A percentile compares a stretch with the other conserved stretches of the same genome.
These are phyloP conservation scores for Perodicticus potto DNA, from an alignment of 2,797 vertebrate species.

Conservation along the genomic window DNA sequence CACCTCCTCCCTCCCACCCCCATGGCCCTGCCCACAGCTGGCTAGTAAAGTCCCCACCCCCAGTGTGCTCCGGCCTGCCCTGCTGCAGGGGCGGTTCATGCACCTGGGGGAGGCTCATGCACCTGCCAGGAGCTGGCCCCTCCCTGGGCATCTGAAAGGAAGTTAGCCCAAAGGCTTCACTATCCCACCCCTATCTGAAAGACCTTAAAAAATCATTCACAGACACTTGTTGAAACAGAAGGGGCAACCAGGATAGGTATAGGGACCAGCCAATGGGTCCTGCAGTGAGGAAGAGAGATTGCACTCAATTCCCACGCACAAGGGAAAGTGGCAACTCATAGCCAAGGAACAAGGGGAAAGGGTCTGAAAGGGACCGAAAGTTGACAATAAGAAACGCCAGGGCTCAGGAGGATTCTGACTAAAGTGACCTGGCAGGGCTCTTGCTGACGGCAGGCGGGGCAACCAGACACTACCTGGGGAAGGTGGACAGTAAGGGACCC, in stretches of 20 bases:
- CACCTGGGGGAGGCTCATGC: background rate
- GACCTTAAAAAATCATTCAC: background rate
- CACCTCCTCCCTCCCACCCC: slow-evolving; percentile 63
- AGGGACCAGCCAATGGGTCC: background rate
- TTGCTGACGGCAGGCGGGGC: background rate
- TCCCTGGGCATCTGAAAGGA: background rate
- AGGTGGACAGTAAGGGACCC: background rate
- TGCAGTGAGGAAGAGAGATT: accelerated
- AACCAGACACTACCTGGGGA: background rate
- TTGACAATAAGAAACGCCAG: background rate
- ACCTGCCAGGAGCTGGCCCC: background rate
- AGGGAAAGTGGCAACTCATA: background rate
- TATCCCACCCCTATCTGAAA: background rate
- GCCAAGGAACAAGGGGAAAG: background rate
- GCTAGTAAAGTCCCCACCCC: background rate
- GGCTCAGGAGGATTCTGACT: background rate
- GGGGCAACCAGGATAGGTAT: accelerated
- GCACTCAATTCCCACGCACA: background rate
- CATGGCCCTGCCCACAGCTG: slow-evolving; percentile 52
- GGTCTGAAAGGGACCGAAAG: background rate
- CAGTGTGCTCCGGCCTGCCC: accelerated
- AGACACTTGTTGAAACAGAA: background rate
- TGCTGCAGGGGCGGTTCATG: background rate
- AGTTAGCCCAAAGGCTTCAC: background rate
- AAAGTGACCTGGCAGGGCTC: too few relatives aligned